A percentile compares a stretch with the other conserved stretches of the same genome.
Conservation (phyloP, 2,113 vertebrate genomes). For the Cricetomys ansorgei region DNA sequence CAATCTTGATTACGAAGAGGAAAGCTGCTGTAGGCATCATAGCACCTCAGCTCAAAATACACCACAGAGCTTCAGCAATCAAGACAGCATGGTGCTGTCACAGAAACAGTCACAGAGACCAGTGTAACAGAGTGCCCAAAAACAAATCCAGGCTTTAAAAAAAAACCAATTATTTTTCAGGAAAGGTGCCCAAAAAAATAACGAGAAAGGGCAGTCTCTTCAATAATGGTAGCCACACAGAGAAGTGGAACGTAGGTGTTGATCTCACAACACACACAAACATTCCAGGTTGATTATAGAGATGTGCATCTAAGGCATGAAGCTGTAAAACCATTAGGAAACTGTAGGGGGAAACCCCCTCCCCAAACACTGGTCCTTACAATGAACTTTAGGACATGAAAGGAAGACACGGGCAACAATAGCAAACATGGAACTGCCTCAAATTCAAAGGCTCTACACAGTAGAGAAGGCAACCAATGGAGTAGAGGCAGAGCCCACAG, state of each 20-base stretch:
- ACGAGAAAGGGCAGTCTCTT: background rate
- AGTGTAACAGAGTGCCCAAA: background rate
- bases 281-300: background rate
- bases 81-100: background rate
- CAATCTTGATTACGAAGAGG: background rate
- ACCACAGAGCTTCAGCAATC: background rate
- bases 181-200: background rate
- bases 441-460: background rate
- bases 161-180: background rate
- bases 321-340: background rate
- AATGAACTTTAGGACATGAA: background rate
- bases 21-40: background rate
- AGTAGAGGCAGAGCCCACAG: background rate
- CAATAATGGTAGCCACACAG: background rate
- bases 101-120: background rate
- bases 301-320: background rate
- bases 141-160: background rate
- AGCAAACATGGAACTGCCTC: background rate
- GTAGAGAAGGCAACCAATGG: background rate
- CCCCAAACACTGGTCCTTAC: rapidly evolving
- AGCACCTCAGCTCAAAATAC: background rate
- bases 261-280: background rate
- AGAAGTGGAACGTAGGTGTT: background rate
- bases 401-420: background rate
- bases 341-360: background rate